These are phyloP conservation scores for Phylloscopus trochilus DNA, from an alignment of 2,113 vertebrate species.

Conservation along the genomic window DNA sequence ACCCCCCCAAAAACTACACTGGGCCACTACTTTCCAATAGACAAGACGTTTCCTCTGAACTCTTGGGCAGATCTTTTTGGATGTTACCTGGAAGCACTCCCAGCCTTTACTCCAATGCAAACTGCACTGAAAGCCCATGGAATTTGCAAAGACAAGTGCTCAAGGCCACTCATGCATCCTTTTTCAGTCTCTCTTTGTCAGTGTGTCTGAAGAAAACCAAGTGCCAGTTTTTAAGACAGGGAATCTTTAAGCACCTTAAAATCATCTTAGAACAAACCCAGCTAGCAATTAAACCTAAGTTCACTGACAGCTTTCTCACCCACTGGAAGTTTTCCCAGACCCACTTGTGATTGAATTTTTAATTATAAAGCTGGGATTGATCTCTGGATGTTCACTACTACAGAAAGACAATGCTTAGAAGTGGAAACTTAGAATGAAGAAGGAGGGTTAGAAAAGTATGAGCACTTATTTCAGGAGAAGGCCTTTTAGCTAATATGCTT, in stretches of 20 bases:
- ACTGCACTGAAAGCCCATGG: not conserved
- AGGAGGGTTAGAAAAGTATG: not conserved
- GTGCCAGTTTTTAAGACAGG: not conserved
- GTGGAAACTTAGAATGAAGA: not conserved
- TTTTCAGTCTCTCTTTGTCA: not conserved
- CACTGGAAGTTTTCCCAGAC: not conserved
- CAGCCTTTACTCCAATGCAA: not conserved
- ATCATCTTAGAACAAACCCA: not conserved
- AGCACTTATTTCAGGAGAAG: not conserved
- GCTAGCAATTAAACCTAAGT: not conserved
- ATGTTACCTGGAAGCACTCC: not conserved
- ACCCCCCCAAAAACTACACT: fast-evolving
- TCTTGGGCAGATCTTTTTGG: not conserved
- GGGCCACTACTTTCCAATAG: not conserved
- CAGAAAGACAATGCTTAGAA: not conserved
- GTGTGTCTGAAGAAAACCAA: not conserved
- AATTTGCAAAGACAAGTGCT: not conserved
- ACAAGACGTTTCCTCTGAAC: not conserved
- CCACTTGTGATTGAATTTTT: not conserved
- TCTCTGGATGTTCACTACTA: not conserved
- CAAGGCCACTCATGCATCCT: not conserved
- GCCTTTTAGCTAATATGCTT: not conserved
- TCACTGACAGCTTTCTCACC: not conserved
- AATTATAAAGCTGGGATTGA: not conserved
- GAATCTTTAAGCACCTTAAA: not conserved